These are phyloP conservation scores for Chaunax sp. DNA, from an alignment of 2,797 vertebrate species.

Conservation along the genomic window DNA sequence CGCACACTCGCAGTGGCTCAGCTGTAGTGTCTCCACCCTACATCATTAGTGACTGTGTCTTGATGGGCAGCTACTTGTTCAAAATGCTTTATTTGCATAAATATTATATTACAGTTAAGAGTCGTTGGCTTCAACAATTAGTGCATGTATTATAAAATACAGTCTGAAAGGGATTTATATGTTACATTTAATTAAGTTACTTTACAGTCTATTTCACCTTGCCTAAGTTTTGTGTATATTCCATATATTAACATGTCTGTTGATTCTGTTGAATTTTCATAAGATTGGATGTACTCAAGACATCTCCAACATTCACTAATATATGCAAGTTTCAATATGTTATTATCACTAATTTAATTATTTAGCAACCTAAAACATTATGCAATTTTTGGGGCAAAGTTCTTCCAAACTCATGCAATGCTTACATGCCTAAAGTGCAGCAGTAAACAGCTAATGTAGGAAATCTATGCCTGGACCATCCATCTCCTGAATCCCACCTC, in stretches of 20 bases:
- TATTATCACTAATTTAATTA: conserved; percentile 2
- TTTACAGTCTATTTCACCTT: background rate
- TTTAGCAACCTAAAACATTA: background rate
- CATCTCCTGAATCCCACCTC: conserved; percentile 79
- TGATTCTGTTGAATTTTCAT: background rate
- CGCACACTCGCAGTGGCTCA: conserved; percentile 55
- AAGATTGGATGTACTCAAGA: conserved; percentile 1
- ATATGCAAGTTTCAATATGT: background rate
- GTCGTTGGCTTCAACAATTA: background rate
- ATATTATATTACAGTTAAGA: conserved; percentile 20
- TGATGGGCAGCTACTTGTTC: background rate
- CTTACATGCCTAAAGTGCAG: conserved; percentile 54
- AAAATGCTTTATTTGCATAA: background rate
- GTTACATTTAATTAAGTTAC: background rate
- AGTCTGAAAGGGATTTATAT: conserved; percentile 1
- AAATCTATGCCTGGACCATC: conserved; percentile 68
- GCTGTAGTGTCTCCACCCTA: conserved; percentile 55
- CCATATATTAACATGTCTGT: background rate
- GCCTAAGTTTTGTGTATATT: background rate
- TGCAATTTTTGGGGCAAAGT: conserved; percentile 20
- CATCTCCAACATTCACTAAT: background rate
- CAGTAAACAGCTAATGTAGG: conserved; percentile 57
- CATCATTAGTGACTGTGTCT: conserved; percentile 39
- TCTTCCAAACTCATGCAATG: conserved; percentile 12
- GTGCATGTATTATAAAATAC: conserved; percentile 1